A percentile compares a stretch with the other conserved stretches of the same genome.
Conservation (phyloP, 2,888 invertebrate species). For the Saturnia japonica region DNA sequence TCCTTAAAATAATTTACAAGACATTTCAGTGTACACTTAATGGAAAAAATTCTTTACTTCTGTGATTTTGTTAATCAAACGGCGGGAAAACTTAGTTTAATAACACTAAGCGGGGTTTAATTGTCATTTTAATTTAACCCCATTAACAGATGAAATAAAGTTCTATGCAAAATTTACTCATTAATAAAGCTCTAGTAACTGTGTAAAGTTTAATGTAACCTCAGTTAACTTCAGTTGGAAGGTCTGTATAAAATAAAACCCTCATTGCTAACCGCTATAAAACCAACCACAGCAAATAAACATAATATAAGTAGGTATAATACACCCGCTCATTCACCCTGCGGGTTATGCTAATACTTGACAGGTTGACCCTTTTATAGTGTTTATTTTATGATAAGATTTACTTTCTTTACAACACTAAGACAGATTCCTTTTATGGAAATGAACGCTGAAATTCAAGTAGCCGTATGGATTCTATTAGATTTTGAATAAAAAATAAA, state of each 20-base stretch:
- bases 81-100: not conserved
- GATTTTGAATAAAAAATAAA: not conserved
- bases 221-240: not conserved
- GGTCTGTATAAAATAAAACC: not conserved
- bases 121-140: not conserved
- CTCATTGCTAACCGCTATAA: not conserved
- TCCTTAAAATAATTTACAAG: no score
- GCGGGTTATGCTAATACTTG: not conserved
- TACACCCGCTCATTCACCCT: not conserved
- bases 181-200: not conserved
- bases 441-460: not conserved
- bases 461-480: not conserved
- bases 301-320: not conserved
- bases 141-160: not conserved
- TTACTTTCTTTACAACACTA: not conserved
- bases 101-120: no score
- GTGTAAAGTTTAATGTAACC: not conserved
- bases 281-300: not conserved
- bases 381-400: conserved; percentile 5
- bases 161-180: not conserved
- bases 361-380: conserved; percentile 1
- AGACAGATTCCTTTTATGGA: not conserved
- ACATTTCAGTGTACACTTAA: no score
- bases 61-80: not conserved
- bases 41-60: not conserved